Percentiles rank a stretch among this genome's conserved stretches.
phyloP scores from a whole-genome alignment of 2,888 invertebrate species.

The Noctua fimbriata region DNA sequence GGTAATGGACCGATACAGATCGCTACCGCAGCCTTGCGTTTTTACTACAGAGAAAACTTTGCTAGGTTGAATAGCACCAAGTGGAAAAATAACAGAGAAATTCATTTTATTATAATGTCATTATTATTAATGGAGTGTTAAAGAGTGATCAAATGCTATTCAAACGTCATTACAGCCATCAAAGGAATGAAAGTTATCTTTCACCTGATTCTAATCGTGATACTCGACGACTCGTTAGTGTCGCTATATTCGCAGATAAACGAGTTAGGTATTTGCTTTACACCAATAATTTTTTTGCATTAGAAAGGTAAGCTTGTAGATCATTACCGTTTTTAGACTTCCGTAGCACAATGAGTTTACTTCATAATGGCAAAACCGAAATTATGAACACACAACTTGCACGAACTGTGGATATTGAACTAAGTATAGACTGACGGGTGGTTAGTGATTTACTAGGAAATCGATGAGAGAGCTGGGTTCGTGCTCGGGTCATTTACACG shows the following conservation, averaged over 20 bases:
- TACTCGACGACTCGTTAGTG: conserved; percentile 64
- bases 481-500: conserved; percentile 74
- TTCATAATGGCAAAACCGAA: conserved; percentile 62
- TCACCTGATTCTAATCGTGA: conserved; percentile 70
- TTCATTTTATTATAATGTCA: conserved; percentile 63
- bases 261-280: conserved; percentile 61
- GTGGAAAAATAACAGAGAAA: conserved; percentile 46
- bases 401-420: conserved; percentile 70
- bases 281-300: conserved; percentile 60
- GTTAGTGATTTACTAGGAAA: conserved; percentile 74
- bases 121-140: conserved; percentile 62
- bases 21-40: conserved; percentile 53
- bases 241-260: conserved; percentile 61
- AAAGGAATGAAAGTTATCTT: conserved; percentile 74
- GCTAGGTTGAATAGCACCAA: conserved; percentile 42
- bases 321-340: conserved; percentile 54
- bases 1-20: conserved; percentile 67
- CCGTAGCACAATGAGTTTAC: conserved; percentile 53
- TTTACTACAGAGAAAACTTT: conserved; percentile 61
- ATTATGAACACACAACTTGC: conserved; percentile 73
- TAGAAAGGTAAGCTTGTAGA: conserved; percentile 64
- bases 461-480: conserved; percentile 73
- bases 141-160: conserved; percentile 68
- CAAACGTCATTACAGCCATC: conserved; percentile 69
- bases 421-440: conserved; percentile 62